Conservation (phyloP, 2,888 invertebrate species). For the Pandemis heparana region DNA sequence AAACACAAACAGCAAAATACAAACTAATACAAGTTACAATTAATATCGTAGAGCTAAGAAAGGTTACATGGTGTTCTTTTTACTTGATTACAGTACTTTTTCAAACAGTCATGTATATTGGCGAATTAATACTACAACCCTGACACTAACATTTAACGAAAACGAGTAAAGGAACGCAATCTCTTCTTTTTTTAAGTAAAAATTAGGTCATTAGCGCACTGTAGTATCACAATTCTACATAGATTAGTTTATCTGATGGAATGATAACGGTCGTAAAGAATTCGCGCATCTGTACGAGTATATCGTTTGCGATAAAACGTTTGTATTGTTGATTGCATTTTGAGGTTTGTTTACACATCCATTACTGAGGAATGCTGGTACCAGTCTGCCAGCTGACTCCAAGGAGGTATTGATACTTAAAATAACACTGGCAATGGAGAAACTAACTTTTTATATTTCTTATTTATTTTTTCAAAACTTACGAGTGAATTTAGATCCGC, state of each 20-base stretch:
- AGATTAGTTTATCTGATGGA: conserved; percentile 9
- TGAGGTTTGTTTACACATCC: conserved; percentile 13
- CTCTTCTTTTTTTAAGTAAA: neutral
- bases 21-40: too few relatives aligned
- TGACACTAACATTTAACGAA: too few relatives aligned
- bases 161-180: neutral
- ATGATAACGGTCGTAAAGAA: neutral
- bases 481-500: too few relatives aligned
- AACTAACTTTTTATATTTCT: neutral
- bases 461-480: neutral
- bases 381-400: neutral
- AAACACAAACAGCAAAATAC: too few relatives aligned
- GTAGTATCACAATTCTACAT: neutral
- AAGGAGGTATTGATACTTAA: neutral
- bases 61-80: too few relatives aligned
- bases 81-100: too few relatives aligned
- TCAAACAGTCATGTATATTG: too few relatives aligned
- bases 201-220: conserved; percentile 7
- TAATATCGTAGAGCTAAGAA: too few relatives aligned
- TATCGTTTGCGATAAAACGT: conserved; percentile 20
- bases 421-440: conserved; percentile 8
- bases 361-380: conserved; percentile 9
- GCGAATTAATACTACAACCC: neutral
- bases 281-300: neutral
- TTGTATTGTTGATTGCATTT: conserved; percentile 14